Evolutionary conservation across 2,888 invertebrate species (phyloP).

Genomic region (Patella ulyssiponensis): DNA sequence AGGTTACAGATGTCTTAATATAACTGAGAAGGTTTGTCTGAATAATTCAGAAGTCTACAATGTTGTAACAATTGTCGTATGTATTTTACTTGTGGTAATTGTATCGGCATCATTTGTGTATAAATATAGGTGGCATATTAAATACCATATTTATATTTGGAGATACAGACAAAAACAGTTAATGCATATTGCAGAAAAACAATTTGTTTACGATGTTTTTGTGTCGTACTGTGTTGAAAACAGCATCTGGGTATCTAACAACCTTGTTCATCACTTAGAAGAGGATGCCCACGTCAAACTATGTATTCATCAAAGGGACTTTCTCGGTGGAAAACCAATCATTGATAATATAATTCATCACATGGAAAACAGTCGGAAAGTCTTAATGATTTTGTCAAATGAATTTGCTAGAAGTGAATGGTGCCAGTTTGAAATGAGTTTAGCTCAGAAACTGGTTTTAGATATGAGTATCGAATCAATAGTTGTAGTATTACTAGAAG

Average conservation of each 20-base stretch:
- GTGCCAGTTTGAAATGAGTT: conserved; percentile 83
- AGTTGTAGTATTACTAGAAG: conserved; percentile 79
- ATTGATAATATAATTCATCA: conserved; percentile 81
- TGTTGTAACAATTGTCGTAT: neutral
- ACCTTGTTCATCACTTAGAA: conserved; percentile 79
- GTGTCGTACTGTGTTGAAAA: conserved; percentile 81
- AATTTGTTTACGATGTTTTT: conserved; percentile 78
- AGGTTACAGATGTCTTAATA: neutral
- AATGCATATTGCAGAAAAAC: conserved; percentile 36
- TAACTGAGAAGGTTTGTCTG: neutral
- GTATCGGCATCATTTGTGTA: neutral
- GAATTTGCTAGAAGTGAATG: conserved; percentile 80
- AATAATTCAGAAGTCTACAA: neutral
- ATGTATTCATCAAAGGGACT: conserved; percentile 82
- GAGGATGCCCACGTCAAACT: conserved; percentile 71
- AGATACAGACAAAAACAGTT: conserved; percentile 72
- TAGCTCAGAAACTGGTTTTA: conserved; percentile 77
- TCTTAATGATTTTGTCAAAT: conserved; percentile 79
- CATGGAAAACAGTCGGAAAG: conserved; percentile 79
- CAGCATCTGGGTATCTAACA: conserved; percentile 78
- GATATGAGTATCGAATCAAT: conserved; percentile 77
- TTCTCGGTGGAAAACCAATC: conserved; percentile 81
- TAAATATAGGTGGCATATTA: neutral
- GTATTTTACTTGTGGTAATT: neutral
- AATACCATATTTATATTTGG: conserved; percentile 2